Base-by-base conservation (phyloP, 2,113 vertebrate species). In the Plecotus auritus region DNA sequence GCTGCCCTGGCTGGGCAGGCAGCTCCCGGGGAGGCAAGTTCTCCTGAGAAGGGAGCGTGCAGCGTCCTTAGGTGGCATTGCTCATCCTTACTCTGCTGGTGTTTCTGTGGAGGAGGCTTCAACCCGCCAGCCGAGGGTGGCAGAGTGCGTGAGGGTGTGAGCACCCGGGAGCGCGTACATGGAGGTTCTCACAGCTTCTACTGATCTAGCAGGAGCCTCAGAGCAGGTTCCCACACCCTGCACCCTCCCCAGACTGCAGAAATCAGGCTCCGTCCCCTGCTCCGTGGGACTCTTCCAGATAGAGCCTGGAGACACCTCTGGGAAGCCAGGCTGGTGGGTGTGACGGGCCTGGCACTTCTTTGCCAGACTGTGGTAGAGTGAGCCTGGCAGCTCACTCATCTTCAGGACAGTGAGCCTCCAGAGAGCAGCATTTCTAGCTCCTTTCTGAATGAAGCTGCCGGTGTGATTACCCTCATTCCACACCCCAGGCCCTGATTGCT, bases 1-100 rank as follows among this genome's bases (percentile, higher is more conserved):
- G 42, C 23, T 4, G 4, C n/a, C 54, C 70, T 20, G 47, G 30
- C 74, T 30, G 64, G 73, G 82, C 5, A 32, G 59, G 82, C n/a
- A n/a, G 67, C 40, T 54, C 66, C 42, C 0, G 82, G 45, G 94
- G 78, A 96, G 95, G 97, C 96, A 93, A 88, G 90, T 96, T 97
- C 96, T 89, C 95, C 97, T 51, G 95, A 95, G 88, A 97, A 95
- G 93, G 30, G 87, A 73, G 92, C 51, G 95, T 5, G 16, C 90
- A 97, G 97, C 97, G 96, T 97, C 97, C 91, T 95, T 90, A 97
- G 87, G 30, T 30, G 13, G 37, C 13, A 40, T 32, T 86, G 91
- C 92, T 28, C 84, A 80, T 82, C 85, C 45, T 96, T 6, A 1
- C n/a, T 88, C 85, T 23, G 51, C 18, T 47, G 3, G 0, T 14